Evolutionary conservation across 2,113 vertebrate species (phyloP).

Genomic region (Boulengeromyrus knoepffleri): DNA sequence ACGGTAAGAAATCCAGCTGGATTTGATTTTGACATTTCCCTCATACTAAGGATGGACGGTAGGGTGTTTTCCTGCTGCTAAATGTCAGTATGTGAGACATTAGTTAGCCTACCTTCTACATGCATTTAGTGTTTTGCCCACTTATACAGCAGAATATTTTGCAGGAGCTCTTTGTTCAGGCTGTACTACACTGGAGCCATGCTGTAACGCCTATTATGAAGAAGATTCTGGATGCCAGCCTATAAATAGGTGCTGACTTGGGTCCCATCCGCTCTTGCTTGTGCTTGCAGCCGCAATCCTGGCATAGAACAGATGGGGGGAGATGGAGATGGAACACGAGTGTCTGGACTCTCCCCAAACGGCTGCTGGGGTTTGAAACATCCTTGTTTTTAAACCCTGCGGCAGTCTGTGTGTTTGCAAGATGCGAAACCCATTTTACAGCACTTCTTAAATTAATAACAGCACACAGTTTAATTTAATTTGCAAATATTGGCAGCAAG

Average conservation of each 20-base stretch:
- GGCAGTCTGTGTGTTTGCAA: neutral
- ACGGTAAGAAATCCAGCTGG: neutral
- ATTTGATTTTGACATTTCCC: neutral
- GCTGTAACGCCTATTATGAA: neutral
- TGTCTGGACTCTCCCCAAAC: neutral
- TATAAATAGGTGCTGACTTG: conserved; percentile 1
- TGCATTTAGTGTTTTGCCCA: neutral
- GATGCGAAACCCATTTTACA: neutral
- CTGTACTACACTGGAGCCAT: neutral
- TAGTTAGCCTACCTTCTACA: neutral
- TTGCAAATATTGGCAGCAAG: neutral
- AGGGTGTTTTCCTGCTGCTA: neutral
- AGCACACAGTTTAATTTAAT: neutral
- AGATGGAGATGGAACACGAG: neutral
- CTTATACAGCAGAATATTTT: neutral
- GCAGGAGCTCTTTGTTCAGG: neutral
- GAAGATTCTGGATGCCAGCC: neutral
- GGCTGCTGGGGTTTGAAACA: neutral
- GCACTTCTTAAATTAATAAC: neutral
- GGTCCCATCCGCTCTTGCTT: neutral
- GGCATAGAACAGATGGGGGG: neutral
- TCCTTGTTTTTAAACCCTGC: neutral
- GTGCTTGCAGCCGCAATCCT: neutral
- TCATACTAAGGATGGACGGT: neutral
- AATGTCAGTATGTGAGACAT: neutral